These are phyloP conservation scores for Sinocyclocheilus anophthalmus DNA, from an alignment of 2,113 vertebrate species.

Conservation along the genomic window DNA sequence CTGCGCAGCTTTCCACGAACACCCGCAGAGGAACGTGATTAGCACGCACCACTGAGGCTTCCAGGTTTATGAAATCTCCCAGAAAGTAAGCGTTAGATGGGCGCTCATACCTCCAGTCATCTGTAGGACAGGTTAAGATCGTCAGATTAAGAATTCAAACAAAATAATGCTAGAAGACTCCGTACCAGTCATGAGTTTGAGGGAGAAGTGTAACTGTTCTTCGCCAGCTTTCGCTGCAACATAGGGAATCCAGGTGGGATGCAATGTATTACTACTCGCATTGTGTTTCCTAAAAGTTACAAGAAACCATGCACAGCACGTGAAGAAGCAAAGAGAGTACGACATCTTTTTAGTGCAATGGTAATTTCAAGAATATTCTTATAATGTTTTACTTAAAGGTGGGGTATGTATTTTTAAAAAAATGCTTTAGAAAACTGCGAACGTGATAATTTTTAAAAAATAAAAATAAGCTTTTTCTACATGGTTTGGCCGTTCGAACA, in stretches of 20 bases:
- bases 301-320: neutral
- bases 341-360: neutral
- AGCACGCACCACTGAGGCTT: constrained; percentile 57
- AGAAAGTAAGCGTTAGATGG: constrained; percentile 31
- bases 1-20: constrained; percentile 69
- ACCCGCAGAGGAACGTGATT: constrained; percentile 66
- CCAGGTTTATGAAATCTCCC: constrained; percentile 55
- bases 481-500: no score
- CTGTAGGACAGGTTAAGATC: neutral
- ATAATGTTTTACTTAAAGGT: neutral
- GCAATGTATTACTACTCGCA: constrained; percentile 61
- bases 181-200: constrained; percentile 62
- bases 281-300: constrained; percentile 58
- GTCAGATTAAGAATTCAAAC: neutral
- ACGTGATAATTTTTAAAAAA: no score
- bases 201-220: constrained; percentile 61
- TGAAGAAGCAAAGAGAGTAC: neutral
- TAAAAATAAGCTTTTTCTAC: no score
- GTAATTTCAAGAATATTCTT: no score
- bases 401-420: no score
- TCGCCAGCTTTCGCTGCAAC: constrained; percentile 13
- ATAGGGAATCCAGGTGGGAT: constrained; percentile 59
- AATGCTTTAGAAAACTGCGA: no score
- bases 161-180: neutral
- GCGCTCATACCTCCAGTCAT: constrained; percentile 18